A percentile compares a stretch with the other conserved stretches of the same genome.
These are phyloP conservation scores for Chrysocyon brachyurus DNA, from an alignment of 2,797 vertebrate genomes.

Conservation along the genomic window DNA sequence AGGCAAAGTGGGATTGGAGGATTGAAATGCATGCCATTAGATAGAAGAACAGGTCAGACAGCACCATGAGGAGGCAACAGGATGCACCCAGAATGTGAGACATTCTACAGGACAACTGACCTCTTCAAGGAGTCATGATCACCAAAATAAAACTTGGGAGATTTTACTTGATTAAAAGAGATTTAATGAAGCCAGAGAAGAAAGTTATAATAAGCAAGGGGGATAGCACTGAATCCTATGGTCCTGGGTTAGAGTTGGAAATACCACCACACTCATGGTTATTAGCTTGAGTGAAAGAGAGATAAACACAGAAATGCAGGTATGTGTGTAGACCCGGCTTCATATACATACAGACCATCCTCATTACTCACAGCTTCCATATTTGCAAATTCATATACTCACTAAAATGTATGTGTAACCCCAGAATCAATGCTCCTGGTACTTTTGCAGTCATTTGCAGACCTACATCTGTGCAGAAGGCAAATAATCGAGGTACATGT, in stretches of 20 bases:
- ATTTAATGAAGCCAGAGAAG: neutral
- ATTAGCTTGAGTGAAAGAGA: neutral
- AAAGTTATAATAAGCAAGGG: neutral
- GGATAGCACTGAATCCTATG: neutral
- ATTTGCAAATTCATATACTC: neutral
- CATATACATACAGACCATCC: neutral
- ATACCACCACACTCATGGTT: neutral
- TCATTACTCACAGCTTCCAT: neutral
- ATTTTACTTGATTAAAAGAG: neutral
- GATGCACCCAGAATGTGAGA: neutral
- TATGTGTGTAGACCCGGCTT: neutral
- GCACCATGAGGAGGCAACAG: neutral
- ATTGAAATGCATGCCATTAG: neutral
- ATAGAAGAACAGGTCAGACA: neutral
- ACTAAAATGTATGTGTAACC: neutral
- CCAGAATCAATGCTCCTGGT: neutral
- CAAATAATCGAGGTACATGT: neutral
- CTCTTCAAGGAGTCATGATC: neutral
- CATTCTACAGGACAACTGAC: neutral
- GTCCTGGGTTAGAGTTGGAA: neutral
- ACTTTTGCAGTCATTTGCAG: neutral
- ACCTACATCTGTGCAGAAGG: fast-evolving
- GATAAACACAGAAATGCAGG: neutral
- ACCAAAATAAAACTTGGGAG: neutral
- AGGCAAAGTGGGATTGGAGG: neutral